Evolutionary conservation across 2,888 invertebrate species (phyloP), one percentile per base, ranked within the genome.

Genomic region (Sycophila texana): DNA sequence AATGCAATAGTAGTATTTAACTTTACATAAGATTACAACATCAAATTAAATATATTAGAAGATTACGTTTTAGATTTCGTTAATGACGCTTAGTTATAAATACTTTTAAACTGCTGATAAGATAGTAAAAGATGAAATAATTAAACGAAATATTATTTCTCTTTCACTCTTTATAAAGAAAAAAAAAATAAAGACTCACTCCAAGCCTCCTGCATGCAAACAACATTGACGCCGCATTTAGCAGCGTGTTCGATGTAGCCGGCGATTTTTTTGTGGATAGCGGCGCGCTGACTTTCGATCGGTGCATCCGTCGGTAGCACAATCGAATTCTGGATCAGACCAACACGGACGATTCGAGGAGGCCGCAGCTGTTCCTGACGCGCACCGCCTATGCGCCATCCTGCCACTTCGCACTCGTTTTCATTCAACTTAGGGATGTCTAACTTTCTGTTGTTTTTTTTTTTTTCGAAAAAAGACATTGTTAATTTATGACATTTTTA

Each of bases 171-270:
- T n/a, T 10, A 7, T 10, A 39, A 39, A 10, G 1, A 39, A 39
- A 4, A 39, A 39, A 39, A 39, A 39, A 58, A 3, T 0, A 20
- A 13, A 68, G 70, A 91, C 95, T 92, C 91, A 97, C 97, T 94
- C 99, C 99, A 99, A 2, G 98, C 96, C 92, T 99, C 99, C 91
- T 99, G 99, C 82, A 99, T 93, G 88, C 99, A 98, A 66, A 99
- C 89, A 60, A 99, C 93, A 87, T 99, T 97, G 53, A 97, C 98
- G 0, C 94, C 94, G 84, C 94, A 95, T 14, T 91, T 88, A 0
- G 94, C 95, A 0, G 99, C 99, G 0, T 94, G 92, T 74, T 94
- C 92, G 47, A 97, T 94, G 49, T 98, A 95, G 39, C 91, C 91
- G 74, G 91, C 91, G 3, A 98, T 94, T 90, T 97, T 94, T 77